A percentile compares a stretch with the other conserved stretches of the same genome.
phyloP scores from a whole-genome alignment of 2,888 invertebrate genomes.

The Dicycla oo region DNA sequence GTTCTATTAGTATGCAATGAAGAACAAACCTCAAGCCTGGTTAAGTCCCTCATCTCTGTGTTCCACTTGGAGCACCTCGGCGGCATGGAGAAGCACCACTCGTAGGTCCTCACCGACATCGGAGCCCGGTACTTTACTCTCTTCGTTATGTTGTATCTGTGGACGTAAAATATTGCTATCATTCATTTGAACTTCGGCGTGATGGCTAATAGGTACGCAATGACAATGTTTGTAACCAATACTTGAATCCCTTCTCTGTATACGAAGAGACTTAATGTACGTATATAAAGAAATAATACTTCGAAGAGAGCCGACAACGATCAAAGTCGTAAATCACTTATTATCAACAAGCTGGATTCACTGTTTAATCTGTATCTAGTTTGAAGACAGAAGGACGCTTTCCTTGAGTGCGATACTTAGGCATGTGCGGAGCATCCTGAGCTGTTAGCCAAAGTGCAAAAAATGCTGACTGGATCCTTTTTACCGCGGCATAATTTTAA shows the following conservation, averaged over 20 bases:
- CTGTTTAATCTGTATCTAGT: background rate
- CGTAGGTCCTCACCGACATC: constrained; percentile 92
- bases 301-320: background rate
- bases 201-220: background rate
- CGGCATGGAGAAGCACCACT: constrained; percentile 95
- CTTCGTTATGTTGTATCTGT: constrained; percentile 92
- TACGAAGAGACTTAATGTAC: background rate
- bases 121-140: constrained; percentile 92
- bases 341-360: background rate
- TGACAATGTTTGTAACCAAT: background rate
- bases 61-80: constrained; percentile 94
- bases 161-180: constrained; percentile 59
- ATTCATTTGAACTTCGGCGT: background rate
- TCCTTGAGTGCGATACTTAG: constrained; percentile 29
- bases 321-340: background rate
- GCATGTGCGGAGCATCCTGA: constrained; percentile 26
- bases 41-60: constrained; percentile 92
- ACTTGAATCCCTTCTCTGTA: background rate
- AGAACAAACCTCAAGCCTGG: constrained; percentile 91
- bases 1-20: background rate
- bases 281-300: background rate
- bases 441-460: constrained; percentile 31
- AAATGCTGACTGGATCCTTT: constrained; percentile 20
- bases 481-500: background rate
- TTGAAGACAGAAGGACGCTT: background rate